Conservation (phyloP, 2,113 vertebrate genomes). For the Nycticryphes semicollaris region DNA sequence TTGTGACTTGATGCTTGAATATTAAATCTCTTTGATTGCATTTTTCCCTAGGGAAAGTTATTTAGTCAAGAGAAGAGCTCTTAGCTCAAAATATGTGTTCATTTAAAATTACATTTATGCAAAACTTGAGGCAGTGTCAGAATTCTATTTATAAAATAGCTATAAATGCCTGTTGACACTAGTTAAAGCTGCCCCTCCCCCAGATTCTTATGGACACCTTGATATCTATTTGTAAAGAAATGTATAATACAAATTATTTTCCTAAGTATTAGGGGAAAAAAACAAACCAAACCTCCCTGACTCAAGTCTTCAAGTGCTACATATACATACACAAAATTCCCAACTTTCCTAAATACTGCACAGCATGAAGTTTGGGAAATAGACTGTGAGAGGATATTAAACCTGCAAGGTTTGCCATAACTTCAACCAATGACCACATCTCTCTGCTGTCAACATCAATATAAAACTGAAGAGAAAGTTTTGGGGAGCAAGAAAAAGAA, state of each 20-base stretch:
- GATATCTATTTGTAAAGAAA: background rate
- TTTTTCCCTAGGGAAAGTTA: constrained; percentile 54
- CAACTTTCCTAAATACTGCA: background rate
- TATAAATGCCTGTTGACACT: background rate
- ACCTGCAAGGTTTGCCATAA: background rate
- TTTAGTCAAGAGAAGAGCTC: constrained; percentile 21
- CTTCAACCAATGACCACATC: background rate
- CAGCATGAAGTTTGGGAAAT: background rate
- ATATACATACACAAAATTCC: background rate
- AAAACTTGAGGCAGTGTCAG: background rate
- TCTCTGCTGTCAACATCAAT: background rate
- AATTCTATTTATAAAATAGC: constrained; percentile 9
- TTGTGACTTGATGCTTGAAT: constrained; percentile 9
- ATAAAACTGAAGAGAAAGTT: background rate
- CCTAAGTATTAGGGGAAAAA: background rate
- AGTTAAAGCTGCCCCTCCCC: background rate
- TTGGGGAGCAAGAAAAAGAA: background rate
- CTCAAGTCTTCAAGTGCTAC: background rate
- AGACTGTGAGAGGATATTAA: background rate
- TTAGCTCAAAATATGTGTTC: constrained; percentile 7
- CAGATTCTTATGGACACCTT: background rate
- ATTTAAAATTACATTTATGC: constrained; percentile 18
- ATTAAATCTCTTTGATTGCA: constrained; percentile 46
- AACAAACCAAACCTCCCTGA: background rate
- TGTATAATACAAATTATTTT: background rate